Base-by-base conservation (phyloP, 2,888 invertebrate genomes). In the Oconnorella tubifera region DNA sequence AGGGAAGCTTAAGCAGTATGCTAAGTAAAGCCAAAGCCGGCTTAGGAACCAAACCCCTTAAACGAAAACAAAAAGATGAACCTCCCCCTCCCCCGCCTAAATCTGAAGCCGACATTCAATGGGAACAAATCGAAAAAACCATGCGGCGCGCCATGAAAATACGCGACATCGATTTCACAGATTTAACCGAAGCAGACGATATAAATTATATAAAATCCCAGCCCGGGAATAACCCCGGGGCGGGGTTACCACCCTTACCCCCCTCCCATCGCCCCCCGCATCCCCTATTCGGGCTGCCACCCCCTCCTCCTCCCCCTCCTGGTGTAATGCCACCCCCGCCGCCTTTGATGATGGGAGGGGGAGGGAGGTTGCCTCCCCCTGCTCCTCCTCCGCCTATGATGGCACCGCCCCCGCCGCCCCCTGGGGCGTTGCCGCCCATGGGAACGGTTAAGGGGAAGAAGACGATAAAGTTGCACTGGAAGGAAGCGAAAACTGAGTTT, bases 401-500 rank as follows among this genome's bases (percentile, higher is more conserved):
- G 27, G 68, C 72, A 23, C 68, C 71, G 25, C 75, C 72, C 48
- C 73, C 68, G 53, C 57, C 69, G 1, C 68, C 73, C 48, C 71
- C 64, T 1, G 66, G 60, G 4, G 62, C 63, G 19, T 59, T 55
- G 23, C 79, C 83, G 64, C 75, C 74, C 25, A 63, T 63, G 1
- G 56, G 62, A 29, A 70, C 74, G 31, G 75, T 78, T 62, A 80
- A 81, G 71, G 93, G 89, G 78, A 96, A 96, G 83, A 81, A 97
- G 81, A 98, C 98, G 29, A 91, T 99, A 19, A 96, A 96, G 83
- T 85, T 99, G 60, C 99, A 99, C 82, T 99, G 99, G 99, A 91
- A 91, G 78, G 95, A 98, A 83, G 83, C 85, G 1, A 78, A 81
- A 58, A 74, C 56, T 1, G 70, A 71, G 51, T 70, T 67, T 59